A percentile compares a stretch with the other conserved stretches of the same genome.
Evolutionary conservation across 2,113 vertebrate species (phyloP).

Genomic region (Platysteira castanea): DNA sequence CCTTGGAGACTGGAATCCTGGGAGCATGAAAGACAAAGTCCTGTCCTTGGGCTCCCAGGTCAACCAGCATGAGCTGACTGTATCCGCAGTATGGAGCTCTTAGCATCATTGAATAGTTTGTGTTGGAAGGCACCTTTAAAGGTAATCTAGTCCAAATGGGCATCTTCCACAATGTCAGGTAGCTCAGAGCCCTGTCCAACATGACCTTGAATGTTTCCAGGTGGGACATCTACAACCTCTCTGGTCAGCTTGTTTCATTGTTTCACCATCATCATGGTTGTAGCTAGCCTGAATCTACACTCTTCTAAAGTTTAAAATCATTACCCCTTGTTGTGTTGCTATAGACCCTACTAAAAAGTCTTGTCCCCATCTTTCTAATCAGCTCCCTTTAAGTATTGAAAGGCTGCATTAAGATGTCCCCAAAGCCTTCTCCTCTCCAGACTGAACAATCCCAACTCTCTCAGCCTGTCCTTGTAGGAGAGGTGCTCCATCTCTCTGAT

Average conservation of each 20-base stretch:
- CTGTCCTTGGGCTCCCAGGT: background rate
- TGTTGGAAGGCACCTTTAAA: background rate
- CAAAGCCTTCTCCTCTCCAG: background rate
- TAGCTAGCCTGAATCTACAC: background rate
- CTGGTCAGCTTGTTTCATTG: background rate
- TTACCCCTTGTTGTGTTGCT: background rate
- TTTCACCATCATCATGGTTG: background rate
- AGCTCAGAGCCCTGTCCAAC: background rate
- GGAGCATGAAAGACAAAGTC: background rate
- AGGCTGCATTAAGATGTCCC: background rate
- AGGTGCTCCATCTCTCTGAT: fast-evolving
- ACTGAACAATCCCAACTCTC: background rate
- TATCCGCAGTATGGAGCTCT: background rate
- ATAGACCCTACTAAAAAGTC: background rate
- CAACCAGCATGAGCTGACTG: background rate
- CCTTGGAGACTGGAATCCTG: background rate
- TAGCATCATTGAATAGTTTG: background rate
- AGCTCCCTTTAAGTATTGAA: background rate
- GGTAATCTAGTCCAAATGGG: background rate
- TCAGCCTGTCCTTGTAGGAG: fast-evolving
- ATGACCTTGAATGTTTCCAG: background rate
- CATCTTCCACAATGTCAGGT: background rate
- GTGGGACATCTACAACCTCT: background rate
- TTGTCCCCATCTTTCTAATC: background rate
- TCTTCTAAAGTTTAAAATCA: background rate